phyloP scores from a whole-genome alignment of 2,888 invertebrate genomes.

The Liodrosophila aerea region DNA sequence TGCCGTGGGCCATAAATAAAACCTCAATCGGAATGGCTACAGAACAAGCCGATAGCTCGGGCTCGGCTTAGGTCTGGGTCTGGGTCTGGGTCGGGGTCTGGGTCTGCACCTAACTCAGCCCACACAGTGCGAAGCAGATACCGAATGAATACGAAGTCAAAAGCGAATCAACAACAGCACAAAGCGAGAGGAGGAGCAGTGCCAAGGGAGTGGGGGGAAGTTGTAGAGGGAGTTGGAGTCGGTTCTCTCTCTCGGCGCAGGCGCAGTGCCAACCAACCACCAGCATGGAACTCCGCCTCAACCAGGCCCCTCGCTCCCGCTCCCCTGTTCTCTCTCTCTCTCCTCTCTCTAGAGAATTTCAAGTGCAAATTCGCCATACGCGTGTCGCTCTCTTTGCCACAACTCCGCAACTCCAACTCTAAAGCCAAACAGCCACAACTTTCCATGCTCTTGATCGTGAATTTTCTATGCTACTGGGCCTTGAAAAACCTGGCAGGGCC shows the following conservation, averaged over 20 bases:
- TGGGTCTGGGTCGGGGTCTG: neutral
- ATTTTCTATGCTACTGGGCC: slow-evolving; percentile 82
- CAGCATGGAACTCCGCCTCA: slow-evolving; percentile 61
- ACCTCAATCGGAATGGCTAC: slow-evolving; percentile 65
- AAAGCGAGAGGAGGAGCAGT: slow-evolving; percentile 45
- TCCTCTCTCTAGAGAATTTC: neutral
- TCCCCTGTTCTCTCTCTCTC: slow-evolving; percentile 2
- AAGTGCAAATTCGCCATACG: slow-evolving; percentile 54
- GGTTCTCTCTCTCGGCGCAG: slow-evolving; percentile 62
- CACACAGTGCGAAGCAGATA: slow-evolving; percentile 13
- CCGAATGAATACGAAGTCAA: slow-evolving; percentile 3
- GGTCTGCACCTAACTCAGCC: slow-evolving; percentile 14
- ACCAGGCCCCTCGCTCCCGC: slow-evolving; percentile 15
- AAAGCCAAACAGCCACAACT: slow-evolving; percentile 43
- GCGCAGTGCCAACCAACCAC: slow-evolving; percentile 56
- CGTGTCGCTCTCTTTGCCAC: slow-evolving; percentile 68
- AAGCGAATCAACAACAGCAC: slow-evolving; percentile 38
- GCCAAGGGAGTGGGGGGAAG: neutral
- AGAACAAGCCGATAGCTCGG: slow-evolving; percentile 37
- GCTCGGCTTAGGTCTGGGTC: neutral
- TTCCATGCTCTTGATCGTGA: slow-evolving; percentile 82
- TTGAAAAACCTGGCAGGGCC: slow-evolving; percentile 69
- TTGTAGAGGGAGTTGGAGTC: neutral
- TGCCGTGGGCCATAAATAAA: slow-evolving; percentile 75
- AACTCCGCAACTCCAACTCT: too few species aligned